phyloP scores from a whole-genome alignment of 2,113 vertebrate species.

The Chaetodon trifascialis region DNA sequence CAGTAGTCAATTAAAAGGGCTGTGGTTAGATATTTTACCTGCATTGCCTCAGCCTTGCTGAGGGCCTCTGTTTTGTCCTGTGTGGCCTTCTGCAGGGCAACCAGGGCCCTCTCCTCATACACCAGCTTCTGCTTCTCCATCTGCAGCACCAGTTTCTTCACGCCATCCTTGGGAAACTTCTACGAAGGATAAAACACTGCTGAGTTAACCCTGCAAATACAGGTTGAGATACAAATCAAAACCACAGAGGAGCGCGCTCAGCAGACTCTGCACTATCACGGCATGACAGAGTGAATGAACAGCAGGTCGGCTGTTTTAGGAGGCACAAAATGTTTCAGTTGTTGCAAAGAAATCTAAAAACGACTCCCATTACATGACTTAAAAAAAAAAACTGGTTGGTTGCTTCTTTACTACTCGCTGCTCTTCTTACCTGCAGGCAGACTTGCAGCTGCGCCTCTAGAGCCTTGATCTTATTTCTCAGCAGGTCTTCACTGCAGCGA shows the following conservation, averaged over 20 bases:
- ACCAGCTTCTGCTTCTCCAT: slow-evolving; percentile 93
- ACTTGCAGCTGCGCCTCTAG: slow-evolving; percentile 92
- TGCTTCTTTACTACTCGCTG: neutral
- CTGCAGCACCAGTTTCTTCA: slow-evolving; percentile 89
- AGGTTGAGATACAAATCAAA: neutral
- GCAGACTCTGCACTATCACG: neutral
- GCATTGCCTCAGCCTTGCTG: slow-evolving; percentile 84
- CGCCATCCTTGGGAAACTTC: slow-evolving; percentile 82
- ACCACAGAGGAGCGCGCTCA: neutral
- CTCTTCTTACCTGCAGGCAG: slow-evolving; percentile 89
- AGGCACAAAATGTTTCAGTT: neutral
- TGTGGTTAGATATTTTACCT: slow-evolving; percentile 80
- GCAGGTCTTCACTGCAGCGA: slow-evolving; percentile 91
- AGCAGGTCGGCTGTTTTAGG: neutral
- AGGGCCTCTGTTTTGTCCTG: slow-evolving; percentile 88
- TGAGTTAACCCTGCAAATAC: slow-evolving; percentile 12
- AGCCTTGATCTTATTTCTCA: slow-evolving; percentile 88
- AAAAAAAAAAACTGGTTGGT: neutral
- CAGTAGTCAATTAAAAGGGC: neutral
- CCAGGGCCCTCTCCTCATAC: slow-evolving; percentile 90
- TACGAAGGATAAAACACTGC: slow-evolving; percentile 37
- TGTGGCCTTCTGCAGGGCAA: slow-evolving; percentile 88
- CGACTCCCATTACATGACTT: neutral
- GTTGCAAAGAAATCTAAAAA: neutral
- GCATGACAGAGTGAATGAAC: neutral